Conservation (phyloP, 1,140 invertebrate species). For the Drosophila kurseongensis region DNA sequence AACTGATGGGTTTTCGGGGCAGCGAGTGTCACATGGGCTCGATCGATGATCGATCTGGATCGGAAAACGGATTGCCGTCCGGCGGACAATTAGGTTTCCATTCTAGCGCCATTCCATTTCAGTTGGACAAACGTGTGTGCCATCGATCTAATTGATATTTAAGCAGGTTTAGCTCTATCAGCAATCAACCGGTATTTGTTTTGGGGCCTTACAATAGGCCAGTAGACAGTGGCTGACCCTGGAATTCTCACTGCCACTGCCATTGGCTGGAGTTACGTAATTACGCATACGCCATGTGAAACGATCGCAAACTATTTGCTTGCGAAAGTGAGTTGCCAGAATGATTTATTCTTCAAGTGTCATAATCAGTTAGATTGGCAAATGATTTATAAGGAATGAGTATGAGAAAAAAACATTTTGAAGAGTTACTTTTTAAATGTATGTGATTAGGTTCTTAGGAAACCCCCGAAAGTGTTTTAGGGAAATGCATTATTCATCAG, state of each 20-base stretch:
- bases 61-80: constrained; percentile 22
- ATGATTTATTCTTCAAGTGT: not conserved
- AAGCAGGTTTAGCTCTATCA: constrained; percentile 59
- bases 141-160: constrained; percentile 75
- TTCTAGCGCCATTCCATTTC: constrained; percentile 16
- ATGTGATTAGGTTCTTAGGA: not conserved
- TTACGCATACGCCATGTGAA: constrained; percentile 67
- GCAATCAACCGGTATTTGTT: constrained; percentile 62
- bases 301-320: constrained; percentile 7
- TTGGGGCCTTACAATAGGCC: constrained; percentile 18
- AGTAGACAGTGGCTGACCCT: constrained; percentile 54
- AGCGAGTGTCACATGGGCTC: constrained; percentile 53
- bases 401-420: not conserved
- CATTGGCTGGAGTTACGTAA: constrained; percentile 51
- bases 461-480: not conserved
- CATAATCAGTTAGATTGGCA: constrained; percentile 2
- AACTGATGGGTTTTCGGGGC: constrained; percentile 34
- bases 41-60: constrained; percentile 51
- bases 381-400: not conserved
- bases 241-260: constrained; percentile 24
- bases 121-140: constrained; percentile 28
- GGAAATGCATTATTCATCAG: not conserved
- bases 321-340: constrained; percentile 3
- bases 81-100: constrained; percentile 36
- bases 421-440: no score